Conservation (phyloP, 2,113 vertebrate species). For the Panurus biarmicus region DNA sequence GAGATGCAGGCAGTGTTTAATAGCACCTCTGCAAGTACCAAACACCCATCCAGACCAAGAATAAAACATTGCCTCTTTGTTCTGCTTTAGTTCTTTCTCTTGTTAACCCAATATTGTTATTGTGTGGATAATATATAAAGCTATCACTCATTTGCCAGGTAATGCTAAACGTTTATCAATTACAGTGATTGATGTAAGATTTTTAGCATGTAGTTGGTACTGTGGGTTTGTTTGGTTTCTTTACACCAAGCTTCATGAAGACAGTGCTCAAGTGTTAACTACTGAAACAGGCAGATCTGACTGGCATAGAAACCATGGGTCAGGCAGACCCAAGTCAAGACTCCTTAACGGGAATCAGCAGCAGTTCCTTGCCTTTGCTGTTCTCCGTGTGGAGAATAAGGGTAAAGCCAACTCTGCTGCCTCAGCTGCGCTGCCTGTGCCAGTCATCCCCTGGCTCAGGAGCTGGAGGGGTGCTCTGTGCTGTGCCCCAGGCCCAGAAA, state of each 20-base stretch:
- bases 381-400: neutral
- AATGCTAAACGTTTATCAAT: neutral
- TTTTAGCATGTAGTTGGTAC: neutral
- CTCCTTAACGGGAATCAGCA: neutral
- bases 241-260: neutral
- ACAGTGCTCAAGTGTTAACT: neutral
- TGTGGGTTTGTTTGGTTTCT: neutral
- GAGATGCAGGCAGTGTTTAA: neutral
- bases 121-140: neutral
- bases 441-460: neutral
- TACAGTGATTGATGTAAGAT: neutral
- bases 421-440: neutral
- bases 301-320: fast-evolving
- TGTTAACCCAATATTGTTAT: neutral
- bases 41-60: neutral
- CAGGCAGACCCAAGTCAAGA: neutral
- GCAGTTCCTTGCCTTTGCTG: neutral
- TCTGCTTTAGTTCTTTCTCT: neutral
- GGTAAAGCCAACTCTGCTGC: neutral
- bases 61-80: neutral
- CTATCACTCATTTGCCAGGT: neutral
- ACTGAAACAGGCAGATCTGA: neutral
- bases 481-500: neutral
- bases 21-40: neutral
- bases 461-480: neutral